Conservation (phyloP, 1,140 invertebrate genomes). For the Spodoptera litura region DNA sequence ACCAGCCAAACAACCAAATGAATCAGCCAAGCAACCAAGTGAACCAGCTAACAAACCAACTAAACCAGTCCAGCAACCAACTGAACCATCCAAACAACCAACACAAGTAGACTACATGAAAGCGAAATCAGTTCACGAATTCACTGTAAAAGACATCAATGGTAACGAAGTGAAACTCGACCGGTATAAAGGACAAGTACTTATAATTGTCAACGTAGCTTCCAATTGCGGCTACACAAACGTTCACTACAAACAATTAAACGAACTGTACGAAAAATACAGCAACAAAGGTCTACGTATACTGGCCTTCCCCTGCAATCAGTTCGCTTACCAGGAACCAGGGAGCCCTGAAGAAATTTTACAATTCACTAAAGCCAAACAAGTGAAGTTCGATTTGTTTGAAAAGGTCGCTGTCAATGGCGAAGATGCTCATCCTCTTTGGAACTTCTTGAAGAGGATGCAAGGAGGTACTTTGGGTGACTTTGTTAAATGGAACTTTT, state of each 20-base stretch:
- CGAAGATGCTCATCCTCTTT: constrained; percentile 94
- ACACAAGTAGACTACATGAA: constrained; percentile 69
- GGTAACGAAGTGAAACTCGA: constrained; percentile 90
- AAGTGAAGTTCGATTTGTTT: constrained; percentile 93
- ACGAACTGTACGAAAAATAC: constrained; percentile 91
- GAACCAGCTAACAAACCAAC: background rate
- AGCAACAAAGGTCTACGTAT: constrained; percentile 88
- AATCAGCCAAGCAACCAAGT: background rate
- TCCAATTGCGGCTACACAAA: constrained; percentile 94
- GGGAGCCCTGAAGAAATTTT: constrained; percentile 91
- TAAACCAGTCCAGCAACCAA: background rate
- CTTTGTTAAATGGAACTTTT: constrained; percentile 98
- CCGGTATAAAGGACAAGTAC: constrained; percentile 90
- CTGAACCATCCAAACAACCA: constrained; percentile 2
- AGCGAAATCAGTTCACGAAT: constrained; percentile 91
- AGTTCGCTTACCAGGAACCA: constrained; percentile 95
- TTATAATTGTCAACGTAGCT: constrained; percentile 95
- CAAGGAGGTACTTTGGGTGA: constrained; percentile 91
- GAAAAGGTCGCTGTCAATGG: constrained; percentile 96
- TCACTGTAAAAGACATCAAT: constrained; percentile 90
- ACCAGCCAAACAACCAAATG: background rate
- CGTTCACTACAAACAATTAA: constrained; percentile 92
- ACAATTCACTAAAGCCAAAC: constrained; percentile 89
- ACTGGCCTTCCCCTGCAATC: constrained; percentile 97
- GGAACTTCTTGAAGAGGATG: constrained; percentile 88